Base-by-base conservation (phyloP, 2,113 vertebrate species). In the Neolamprologus ventralis region DNA sequence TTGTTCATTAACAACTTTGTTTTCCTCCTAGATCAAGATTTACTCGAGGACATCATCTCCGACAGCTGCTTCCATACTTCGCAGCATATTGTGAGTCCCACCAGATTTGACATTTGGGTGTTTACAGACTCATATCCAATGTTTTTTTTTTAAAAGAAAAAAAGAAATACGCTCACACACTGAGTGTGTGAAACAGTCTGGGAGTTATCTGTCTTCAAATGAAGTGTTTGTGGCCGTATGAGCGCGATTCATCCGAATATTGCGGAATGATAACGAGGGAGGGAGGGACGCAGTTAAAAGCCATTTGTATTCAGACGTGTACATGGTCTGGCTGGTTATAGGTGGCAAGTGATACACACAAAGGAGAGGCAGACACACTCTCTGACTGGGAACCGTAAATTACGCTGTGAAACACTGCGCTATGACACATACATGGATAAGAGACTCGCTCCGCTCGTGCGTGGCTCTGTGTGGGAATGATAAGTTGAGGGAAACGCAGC, bases 11-110 rank as follows among this genome's bases (percentile, higher is more conserved):
- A 83, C 14, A 71, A 13, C 35, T 5, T 17, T 68, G 81, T 92
- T 91, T 87, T 40, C 80, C 85, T 89, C 92, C 86, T 85, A 99
- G 98, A 98, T 96, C 97, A 98, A 96, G 96, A 97, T 89, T 95
- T 99, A 94, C 96, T 99, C 83, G 98, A 99, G 96, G 95, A 96
- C 68, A 92, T 99, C 37, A 90, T 99, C 85, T 89, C 95, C 88
- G 97, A 98, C 93, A 98, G 98, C 93, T 95, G 92, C 87, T 94
- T 96, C 88, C 96, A 97, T 80, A 96, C 96, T 1, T 96, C 95
- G 84, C 95, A 97, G 53, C 95, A 96, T 84, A 97, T 98, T 91
- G 98, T 99, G 96, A 97, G 98, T 97, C 45, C 49, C 47, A 21
- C 26, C 28, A 79, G 63, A 31, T 83, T 42, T 81, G 13, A 83